Percentiles rank a stretch among this genome's conserved stretches.
phyloP scores from a whole-genome alignment of 2,888 invertebrate genomes.

The Diadromus collaris region DNA sequence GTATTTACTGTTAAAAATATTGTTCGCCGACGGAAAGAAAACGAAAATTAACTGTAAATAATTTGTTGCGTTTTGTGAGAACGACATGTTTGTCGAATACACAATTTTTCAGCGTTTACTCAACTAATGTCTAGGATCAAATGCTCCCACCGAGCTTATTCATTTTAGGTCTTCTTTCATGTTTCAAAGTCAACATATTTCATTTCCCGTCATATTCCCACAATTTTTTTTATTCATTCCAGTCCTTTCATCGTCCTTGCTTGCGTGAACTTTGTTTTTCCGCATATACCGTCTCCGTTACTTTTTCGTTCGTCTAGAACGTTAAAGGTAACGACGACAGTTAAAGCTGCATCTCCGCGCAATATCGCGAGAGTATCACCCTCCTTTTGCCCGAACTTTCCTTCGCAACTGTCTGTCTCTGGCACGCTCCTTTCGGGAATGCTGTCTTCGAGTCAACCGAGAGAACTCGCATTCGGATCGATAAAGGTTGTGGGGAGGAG shows the following conservation, averaged over 20 bases:
- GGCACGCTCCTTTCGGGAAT: constrained; percentile 38
- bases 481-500: constrained; percentile 63
- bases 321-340: constrained; percentile 15
- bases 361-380: constrained; percentile 31
- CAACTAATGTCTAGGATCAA: too few relatives aligned
- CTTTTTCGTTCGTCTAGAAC: constrained; percentile 11
- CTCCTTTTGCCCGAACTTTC: constrained; percentile 51
- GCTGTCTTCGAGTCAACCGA: constrained; percentile 56
- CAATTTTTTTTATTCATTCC: background rate
- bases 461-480: constrained; percentile 59
- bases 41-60: too few relatives aligned
- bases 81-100: too few relatives aligned
- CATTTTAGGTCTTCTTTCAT: background rate
- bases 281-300: background rate
- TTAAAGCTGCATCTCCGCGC: constrained; percentile 8
- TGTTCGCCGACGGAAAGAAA: too few relatives aligned
- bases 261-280: background rate
- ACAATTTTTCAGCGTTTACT: too few relatives aligned
- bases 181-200: background rate
- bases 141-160: too few relatives aligned
- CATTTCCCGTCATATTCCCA: background rate
- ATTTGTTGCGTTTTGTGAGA: too few relatives aligned
- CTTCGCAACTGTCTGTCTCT: constrained; percentile 37
- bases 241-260: background rate
- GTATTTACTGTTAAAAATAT: background rate